Percentiles rank a stretch among this genome's conserved stretches.
Evolutionary conservation across 2,113 vertebrate genomes (phyloP).

Genomic region (Morone chrysops): DNA sequence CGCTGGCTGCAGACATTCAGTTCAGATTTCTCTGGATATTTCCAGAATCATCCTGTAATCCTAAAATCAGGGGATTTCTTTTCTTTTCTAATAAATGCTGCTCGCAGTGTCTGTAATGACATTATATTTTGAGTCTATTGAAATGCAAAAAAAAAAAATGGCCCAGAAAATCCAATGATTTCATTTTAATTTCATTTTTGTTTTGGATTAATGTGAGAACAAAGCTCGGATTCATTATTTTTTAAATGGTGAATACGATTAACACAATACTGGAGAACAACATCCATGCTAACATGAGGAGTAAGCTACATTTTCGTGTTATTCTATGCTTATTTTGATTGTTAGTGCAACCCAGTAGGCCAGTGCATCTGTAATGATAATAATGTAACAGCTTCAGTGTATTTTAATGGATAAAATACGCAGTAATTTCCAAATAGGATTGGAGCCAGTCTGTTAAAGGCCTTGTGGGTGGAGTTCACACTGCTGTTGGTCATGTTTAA

Average conservation of each 20-base stretch:
- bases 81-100: not conserved
- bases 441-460: constrained; percentile 1
- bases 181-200: not conserved
- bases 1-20: not conserved
- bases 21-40: constrained; percentile 3
- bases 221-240: not conserved
- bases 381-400: not conserved
- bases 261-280: not conserved
- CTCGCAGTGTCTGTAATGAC: not conserved
- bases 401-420: not conserved
- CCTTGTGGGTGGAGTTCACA: constrained; percentile 21
- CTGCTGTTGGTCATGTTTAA: constrained; percentile 7
- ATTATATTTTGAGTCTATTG: not conserved
- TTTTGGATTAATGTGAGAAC: not conserved
- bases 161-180: not conserved
- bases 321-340: not conserved
- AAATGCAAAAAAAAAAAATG: not conserved
- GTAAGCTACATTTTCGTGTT: too few relatives aligned
- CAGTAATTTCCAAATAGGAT: not conserved
- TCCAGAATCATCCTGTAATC: constrained; percentile 13
- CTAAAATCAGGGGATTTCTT: not conserved
- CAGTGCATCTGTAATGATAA: not conserved
- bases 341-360: not conserved
- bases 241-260: not conserved
- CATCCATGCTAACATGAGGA: not conserved